A percentile compares a stretch with the other conserved stretches of the same genome.
Conservation (phyloP, 2,888 invertebrate genomes). For the Morpho deidamia region DNA sequence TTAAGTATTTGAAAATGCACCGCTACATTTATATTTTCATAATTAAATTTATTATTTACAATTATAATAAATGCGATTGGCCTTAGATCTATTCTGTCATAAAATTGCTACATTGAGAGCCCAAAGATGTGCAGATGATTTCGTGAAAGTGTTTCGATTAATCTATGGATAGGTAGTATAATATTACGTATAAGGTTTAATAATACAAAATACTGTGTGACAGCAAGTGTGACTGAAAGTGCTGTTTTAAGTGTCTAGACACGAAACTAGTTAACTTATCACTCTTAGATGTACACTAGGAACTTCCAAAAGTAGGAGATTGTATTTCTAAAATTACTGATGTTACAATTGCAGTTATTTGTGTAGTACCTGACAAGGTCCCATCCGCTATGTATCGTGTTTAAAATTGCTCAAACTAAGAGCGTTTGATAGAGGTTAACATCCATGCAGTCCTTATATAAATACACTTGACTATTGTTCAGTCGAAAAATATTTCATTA, state of each 20-base stretch:
- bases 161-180: background rate
- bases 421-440: background rate
- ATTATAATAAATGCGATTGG: slow-evolving; percentile 36
- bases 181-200: no score
- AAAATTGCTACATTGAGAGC: slow-evolving; percentile 12
- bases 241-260: no score
- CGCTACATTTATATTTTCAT: slow-evolving; percentile 16
- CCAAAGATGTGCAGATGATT: slow-evolving; percentile 4
- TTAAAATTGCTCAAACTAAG: background rate
- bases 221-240: no score
- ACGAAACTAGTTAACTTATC: no score
- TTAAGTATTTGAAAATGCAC: slow-evolving; percentile 16
- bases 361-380: background rate
- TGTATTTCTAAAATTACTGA: no score
- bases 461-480: slow-evolving; percentile 24
- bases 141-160: background rate
- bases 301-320: background rate
- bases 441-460: slow-evolving; percentile 13
- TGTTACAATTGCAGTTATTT: background rate
- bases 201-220: no score
- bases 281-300: background rate
- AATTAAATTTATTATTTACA: slow-evolving; percentile 32
- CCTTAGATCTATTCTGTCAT: slow-evolving; percentile 13
- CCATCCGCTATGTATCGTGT: background rate
- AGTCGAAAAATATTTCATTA: slow-evolving; percentile 22